Conservation (phyloP, 2,797 vertebrate genomes). For the Sebastiscus tertius region DNA sequence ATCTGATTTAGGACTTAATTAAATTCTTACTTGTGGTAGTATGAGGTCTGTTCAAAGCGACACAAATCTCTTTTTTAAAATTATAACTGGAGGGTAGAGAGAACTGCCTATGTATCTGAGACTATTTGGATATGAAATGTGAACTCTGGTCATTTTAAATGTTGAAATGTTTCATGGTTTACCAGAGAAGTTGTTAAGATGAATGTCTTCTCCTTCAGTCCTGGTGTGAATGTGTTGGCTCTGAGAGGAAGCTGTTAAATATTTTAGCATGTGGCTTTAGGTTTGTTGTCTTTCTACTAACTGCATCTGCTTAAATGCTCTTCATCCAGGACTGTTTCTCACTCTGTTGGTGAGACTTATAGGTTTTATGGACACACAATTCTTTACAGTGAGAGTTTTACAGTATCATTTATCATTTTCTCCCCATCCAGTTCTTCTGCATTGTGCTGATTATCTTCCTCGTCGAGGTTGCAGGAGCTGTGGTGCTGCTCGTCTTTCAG, state of each 20-base stretch:
- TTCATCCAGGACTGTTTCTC: background rate
- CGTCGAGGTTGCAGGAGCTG: constrained; percentile 77
- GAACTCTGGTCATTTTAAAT: background rate
- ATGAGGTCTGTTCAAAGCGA: background rate
- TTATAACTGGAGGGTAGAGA: background rate
- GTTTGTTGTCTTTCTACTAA: background rate
- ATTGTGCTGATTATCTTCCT: constrained; percentile 85
- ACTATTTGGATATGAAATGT: background rate
- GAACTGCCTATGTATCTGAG: background rate
- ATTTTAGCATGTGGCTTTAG: background rate
- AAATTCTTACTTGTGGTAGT: background rate
- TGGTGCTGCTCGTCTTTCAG: constrained; percentile 81
- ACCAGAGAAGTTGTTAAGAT: background rate
- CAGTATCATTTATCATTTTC: background rate
- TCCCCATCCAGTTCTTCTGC: constrained; percentile 81
- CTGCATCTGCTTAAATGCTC: background rate
- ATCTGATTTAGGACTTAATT: background rate
- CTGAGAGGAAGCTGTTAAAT: background rate
- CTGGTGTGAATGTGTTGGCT: background rate
- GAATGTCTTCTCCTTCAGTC: background rate
- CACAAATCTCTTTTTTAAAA: background rate
- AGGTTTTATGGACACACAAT: background rate
- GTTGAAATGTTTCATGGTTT: background rate
- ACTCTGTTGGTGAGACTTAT: background rate
- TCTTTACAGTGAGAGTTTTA: background rate